Base-by-base conservation (phyloP, 2,797 vertebrate species). In the Enteromius argenteus region DNA sequence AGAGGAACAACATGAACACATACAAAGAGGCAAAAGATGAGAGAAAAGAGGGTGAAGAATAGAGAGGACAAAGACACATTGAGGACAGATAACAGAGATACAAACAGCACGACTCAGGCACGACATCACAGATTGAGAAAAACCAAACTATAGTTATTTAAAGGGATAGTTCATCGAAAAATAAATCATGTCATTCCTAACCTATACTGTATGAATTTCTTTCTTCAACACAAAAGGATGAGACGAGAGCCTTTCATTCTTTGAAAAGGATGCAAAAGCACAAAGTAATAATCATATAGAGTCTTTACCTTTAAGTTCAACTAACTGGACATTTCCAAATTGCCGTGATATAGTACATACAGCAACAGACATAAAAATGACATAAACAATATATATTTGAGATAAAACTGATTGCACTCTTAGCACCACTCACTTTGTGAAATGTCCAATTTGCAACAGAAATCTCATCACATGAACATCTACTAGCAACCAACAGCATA, bases 31-130 rank as follows among this genome's bases (percentile, higher is more conserved):
- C 71, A 73, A 74, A 71, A 68, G 58, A 75, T 37, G 85, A 76
- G 37, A 46, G 19, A 17, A 72, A 74, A 58, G 60, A 44, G 73
- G 19, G 69, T 0, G 23, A 72, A 75, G 56, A 62, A 80, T 84
- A 72, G 64, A 79, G 30, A 84, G 37, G 58, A 84, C 66, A 84
- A 84, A 84, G 83, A 84, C 46, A 84, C 74, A 79, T 62, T 62
- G 53, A 84, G 67, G 37, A 71, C 75, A 72, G 64, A 76, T 76
- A 75, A 67, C 46, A 53, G 46, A 46, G 79, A 75, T 75, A 76
- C 49, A 60, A 80, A 60, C 35, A 64, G 53, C 10, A 27, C 27
- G 27, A 27, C 27, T 27, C 27, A 32, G 11, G 15, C 23, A 56
- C 14, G 13, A 46, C 37, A 64, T 58, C 32, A 46, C 37, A 78